phyloP scores from a whole-genome alignment of 2,797 vertebrate genomes.

The Scyliorhinus canicula region DNA sequence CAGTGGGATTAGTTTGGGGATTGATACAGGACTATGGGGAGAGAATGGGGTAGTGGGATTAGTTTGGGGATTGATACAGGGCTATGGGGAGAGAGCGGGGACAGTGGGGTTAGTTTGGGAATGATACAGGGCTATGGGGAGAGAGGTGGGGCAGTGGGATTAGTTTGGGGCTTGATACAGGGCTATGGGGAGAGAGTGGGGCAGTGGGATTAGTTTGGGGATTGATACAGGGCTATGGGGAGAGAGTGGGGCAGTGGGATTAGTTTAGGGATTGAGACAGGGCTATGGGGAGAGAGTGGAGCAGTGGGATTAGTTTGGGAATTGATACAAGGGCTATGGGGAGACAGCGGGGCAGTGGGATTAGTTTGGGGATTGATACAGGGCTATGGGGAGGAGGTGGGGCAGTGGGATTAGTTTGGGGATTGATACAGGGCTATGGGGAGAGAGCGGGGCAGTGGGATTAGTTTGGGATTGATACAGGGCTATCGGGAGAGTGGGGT shows the following conservation, averaged over 20 bases:
- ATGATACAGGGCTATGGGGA: neutral
- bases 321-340: neutral
- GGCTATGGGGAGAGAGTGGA: neutral
- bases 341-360: neutral
- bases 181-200: neutral
- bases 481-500: neutral
- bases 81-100: neutral
- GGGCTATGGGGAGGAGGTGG: neutral
- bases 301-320: neutral
- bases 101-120: neutral
- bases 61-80: neutral
- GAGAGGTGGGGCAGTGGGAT: neutral
- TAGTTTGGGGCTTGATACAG: neutral
- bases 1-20: neutral
- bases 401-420: constrained; percentile 2
- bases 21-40: neutral
- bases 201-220: neutral
- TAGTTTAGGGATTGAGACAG: neutral
- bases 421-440: neutral
- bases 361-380: neutral
- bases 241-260: neutral
- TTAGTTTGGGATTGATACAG: neutral
- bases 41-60: neutral
- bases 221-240: neutral
- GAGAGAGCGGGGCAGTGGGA: neutral